phyloP scores from a whole-genome alignment of 2,888 invertebrate species.

The Platerodrilus igneus region DNA sequence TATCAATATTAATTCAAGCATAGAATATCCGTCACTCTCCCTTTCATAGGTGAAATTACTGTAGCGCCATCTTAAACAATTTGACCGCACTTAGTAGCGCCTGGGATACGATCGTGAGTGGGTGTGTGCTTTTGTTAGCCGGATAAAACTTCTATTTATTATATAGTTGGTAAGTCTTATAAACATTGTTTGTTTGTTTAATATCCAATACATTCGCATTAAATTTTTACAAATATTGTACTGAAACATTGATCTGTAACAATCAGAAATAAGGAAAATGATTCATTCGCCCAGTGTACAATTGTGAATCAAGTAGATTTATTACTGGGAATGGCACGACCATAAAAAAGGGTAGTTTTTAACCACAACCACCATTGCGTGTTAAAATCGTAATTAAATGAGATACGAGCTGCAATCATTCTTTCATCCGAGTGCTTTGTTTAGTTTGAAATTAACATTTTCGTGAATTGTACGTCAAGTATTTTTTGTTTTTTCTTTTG shows the following conservation, averaged over 20 bases:
- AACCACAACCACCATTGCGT: slow-evolving; percentile 8
- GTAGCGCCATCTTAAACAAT: slow-evolving; percentile 32
- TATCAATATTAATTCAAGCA: no score
- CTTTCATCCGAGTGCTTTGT: no score
- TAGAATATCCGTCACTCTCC: slow-evolving; percentile 10
- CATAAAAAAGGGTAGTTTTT: slow-evolving; percentile 10
- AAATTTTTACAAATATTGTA: no score
- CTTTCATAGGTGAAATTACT: slow-evolving; percentile 16
- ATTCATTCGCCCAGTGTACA: slow-evolving; percentile 10
- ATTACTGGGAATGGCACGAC: slow-evolving; percentile 1
- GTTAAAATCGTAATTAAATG: slow-evolving; percentile 14
- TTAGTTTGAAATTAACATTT: no score
- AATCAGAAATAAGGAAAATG: slow-evolving; percentile 9
- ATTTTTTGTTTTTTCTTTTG: no score
- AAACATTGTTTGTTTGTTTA: no score
- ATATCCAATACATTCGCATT: no score
- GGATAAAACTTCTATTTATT: slow-evolving; percentile 35
- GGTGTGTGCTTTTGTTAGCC: slow-evolving; percentile 37
- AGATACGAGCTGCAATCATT: no score
- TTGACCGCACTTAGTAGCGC: slow-evolving; percentile 38
- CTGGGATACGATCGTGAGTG: slow-evolving; percentile 36
- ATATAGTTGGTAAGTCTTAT: slow-evolving; percentile 33
- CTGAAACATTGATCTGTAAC: no score
- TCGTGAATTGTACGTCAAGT: no score
- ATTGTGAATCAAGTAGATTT: slow-evolving; percentile 11